Percentiles rank a stretch among this genome's conserved stretches.
Conservation (phyloP, 2,888 invertebrate genomes). For the Caenorhabditis wallacei region DNA sequence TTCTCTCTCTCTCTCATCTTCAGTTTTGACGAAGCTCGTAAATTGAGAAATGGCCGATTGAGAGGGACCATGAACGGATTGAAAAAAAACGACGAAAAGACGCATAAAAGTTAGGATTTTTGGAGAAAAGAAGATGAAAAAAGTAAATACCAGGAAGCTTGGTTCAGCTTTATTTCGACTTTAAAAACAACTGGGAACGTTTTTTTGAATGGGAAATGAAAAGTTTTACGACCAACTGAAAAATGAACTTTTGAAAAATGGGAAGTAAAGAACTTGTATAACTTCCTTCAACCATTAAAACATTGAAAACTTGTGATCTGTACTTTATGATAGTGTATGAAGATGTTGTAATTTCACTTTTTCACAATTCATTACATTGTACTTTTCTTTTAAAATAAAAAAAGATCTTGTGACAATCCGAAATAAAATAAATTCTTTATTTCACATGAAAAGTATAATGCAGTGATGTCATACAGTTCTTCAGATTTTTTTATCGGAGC, state of each 20-base stretch:
- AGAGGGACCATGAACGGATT: constrained; percentile 11
- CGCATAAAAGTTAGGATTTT: constrained; percentile 38
- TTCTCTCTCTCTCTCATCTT: constrained; percentile 21
- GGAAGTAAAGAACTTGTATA: neutral
- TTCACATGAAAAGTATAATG: too few species aligned
- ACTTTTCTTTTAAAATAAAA: too few species aligned
- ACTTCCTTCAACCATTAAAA: neutral
- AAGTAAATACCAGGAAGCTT: constrained; percentile 42
- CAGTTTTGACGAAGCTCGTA: constrained; percentile 62
- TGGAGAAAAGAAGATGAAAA: constrained; percentile 33
- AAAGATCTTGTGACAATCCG: too few species aligned
- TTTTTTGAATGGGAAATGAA: constrained; percentile 22
- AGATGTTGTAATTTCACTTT: too few species aligned
- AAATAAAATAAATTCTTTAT: too few species aligned
- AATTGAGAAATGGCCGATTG: constrained; percentile 49
- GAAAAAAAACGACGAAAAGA: constrained; percentile 2
- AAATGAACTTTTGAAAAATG: constrained; percentile 15
- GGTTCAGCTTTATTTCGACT: neutral
- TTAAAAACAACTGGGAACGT: constrained; percentile 21
- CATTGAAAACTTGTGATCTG: neutral
- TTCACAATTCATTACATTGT: too few species aligned
- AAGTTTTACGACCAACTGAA: constrained; percentile 5
- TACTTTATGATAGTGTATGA: neutral
- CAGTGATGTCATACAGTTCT: too few species aligned
- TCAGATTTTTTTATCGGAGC: too few species aligned